These are phyloP conservation scores for Australoheros scitulus DNA, from an alignment of 2,113 vertebrate species.

Conservation along the genomic window DNA sequence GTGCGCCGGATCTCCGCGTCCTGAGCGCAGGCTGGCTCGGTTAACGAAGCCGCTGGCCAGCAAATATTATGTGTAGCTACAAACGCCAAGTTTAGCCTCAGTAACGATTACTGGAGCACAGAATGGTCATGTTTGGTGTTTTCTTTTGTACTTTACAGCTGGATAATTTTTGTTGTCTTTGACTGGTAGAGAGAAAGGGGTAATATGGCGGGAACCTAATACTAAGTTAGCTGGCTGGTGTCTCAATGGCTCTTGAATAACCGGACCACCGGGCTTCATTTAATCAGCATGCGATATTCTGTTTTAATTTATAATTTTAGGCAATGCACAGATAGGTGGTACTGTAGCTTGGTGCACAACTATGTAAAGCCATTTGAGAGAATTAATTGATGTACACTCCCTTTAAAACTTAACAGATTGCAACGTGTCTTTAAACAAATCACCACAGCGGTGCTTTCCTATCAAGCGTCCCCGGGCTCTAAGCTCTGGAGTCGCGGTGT, in stretches of 20 bases:
- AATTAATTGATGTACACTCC: conserved; percentile 29
- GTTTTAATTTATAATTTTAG: not conserved
- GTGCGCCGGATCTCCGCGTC: conserved; percentile 62
- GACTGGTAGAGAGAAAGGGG: conserved; percentile 22
- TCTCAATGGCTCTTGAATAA: conserved; percentile 2
- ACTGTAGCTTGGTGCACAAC: not conserved
- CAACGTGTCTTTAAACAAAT: conserved; percentile 15
- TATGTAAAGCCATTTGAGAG: conserved; percentile 14
- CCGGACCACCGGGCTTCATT: conserved; percentile 11
- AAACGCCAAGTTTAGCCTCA: not conserved
- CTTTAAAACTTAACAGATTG: conserved; percentile 19
- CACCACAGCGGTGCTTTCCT: not conserved
- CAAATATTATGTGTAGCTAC: not conserved
- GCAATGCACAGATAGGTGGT: not conserved
- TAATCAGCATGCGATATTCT: not conserved
- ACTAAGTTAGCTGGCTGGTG: conserved; percentile 54
- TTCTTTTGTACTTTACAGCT: not conserved
- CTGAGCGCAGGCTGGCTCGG: conserved; percentile 36
- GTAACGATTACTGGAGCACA: rapidly evolving
- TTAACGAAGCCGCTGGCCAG: not conserved
- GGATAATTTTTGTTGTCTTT: conserved; percentile 34
- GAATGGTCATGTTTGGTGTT: not conserved
- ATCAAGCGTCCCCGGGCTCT: not conserved
- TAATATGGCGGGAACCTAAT: conserved; percentile 79
- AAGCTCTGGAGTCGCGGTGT: not conserved